A percentile compares a stretch with the other conserved stretches of the same genome.
phyloP scores from a whole-genome alignment of 2,888 invertebrate species.

The Habroteleia sp. region DNA sequence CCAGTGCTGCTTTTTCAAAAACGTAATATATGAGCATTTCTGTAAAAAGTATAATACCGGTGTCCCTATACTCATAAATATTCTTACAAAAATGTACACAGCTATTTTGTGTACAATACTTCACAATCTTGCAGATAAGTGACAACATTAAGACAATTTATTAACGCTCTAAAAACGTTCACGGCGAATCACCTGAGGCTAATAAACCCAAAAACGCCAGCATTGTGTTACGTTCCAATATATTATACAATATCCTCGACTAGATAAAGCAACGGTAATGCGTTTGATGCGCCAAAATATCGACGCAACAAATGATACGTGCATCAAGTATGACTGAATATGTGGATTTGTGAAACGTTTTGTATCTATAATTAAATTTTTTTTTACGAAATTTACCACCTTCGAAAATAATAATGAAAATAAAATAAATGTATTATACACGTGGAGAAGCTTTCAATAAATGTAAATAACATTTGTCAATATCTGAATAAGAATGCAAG shows the following conservation, averaged over 20 bases:
- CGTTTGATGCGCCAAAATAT: conserved; percentile 32
- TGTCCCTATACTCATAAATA: conserved; percentile 25
- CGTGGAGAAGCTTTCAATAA: conserved; percentile 3
- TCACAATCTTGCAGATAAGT: conserved; percentile 54
- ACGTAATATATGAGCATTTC: neutral
- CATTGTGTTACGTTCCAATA: conserved; percentile 26
- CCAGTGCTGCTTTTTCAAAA: too few relatives aligned
- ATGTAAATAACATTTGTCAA: conserved; percentile 20
- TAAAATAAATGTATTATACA: too few relatives aligned
- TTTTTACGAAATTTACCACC: too few relatives aligned
- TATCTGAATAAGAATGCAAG: conserved; percentile 19
- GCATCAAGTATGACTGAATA: conserved; percentile 17
- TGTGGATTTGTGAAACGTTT: too few relatives aligned
- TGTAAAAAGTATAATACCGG: too few relatives aligned
- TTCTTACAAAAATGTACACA: conserved; percentile 7
- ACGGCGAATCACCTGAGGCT: conserved; percentile 49
- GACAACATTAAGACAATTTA: conserved; percentile 56
- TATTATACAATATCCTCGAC: conserved; percentile 31
- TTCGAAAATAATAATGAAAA: too few relatives aligned
- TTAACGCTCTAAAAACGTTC: conserved; percentile 39
- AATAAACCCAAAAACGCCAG: conserved; percentile 46
- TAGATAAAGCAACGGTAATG: conserved; percentile 41
- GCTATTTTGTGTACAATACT: conserved; percentile 8
- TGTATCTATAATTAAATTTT: too few relatives aligned
- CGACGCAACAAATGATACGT: conserved; percentile 42